phyloP scores from a whole-genome alignment of 2,888 invertebrate genomes.

The Himalopsyche anomala region DNA sequence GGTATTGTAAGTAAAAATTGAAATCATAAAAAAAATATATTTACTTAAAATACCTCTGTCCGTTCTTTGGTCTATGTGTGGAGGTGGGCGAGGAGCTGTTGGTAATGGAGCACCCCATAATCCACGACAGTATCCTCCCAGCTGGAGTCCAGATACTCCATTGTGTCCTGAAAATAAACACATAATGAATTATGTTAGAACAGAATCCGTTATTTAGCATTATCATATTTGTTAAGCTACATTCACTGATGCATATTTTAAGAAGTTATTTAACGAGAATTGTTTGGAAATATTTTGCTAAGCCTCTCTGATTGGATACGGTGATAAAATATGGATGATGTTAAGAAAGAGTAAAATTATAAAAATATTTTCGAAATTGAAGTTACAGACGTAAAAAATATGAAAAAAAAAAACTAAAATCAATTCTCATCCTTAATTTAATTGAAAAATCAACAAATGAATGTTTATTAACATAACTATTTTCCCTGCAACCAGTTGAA shows the following conservation, averaged over 20 bases:
- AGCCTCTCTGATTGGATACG: too few relatives aligned
- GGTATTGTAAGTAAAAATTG: background rate
- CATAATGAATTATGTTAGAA: conserved; percentile 6
- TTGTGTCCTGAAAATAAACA: conserved; percentile 56
- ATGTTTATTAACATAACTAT: too few relatives aligned
- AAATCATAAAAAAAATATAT: conserved; percentile 2
- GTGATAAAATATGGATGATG: too few relatives aligned
- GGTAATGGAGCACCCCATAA: conserved; percentile 71
- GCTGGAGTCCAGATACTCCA: conserved; percentile 56
- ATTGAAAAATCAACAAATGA: too few relatives aligned
- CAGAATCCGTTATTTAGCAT: too few relatives aligned
- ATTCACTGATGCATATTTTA: background rate
- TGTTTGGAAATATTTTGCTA: background rate
- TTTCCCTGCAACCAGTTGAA: too few relatives aligned
- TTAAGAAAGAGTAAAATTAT: too few relatives aligned
- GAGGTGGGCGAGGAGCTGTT: conserved; percentile 69
- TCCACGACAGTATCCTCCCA: conserved; percentile 72
- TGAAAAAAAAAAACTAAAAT: too few relatives aligned
- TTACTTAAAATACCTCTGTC: conserved; percentile 60
- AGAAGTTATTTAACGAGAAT: background rate
- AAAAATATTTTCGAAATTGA: too few relatives aligned
- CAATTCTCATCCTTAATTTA: too few relatives aligned
- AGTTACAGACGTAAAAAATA: too few relatives aligned
- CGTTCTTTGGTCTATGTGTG: conserved; percentile 57
- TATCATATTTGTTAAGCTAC: too few relatives aligned